phyloP scores from a whole-genome alignment of 1,140 invertebrate genomes.

The Hypothenemus hampei region DNA sequence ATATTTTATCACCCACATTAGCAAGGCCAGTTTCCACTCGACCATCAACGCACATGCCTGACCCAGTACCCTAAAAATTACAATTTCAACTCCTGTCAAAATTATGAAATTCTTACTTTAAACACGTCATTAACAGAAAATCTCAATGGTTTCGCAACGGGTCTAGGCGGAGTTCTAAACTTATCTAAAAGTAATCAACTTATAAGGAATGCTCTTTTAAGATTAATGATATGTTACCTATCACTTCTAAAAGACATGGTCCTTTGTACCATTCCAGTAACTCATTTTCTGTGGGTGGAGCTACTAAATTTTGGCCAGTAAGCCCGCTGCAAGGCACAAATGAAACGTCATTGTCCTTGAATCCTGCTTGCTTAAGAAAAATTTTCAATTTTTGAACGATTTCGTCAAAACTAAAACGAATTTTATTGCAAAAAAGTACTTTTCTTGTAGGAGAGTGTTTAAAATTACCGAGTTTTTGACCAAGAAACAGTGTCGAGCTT shows the following conservation, averaged over 20 bases:
- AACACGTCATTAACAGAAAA: conserved; percentile 92
- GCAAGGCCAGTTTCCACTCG: conserved; percentile 88
- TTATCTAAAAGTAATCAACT: conserved; percentile 53
- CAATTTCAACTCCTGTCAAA: not conserved
- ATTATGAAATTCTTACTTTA: conserved; percentile 52
- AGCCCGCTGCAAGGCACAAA: conserved; percentile 96
- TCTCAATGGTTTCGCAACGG: conserved; percentile 86
- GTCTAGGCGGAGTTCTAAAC: conserved; percentile 77
- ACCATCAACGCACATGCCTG: conserved; percentile 83
- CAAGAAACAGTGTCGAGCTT: conserved; percentile 80
- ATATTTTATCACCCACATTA: conserved; percentile 77
- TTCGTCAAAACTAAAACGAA: conserved; percentile 61
- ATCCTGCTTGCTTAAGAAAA: conserved; percentile 96
- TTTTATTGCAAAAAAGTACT: not conserved
- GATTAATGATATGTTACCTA: conserved; percentile 53
- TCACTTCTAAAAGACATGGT: conserved; percentile 74
- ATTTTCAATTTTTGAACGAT: conserved; percentile 76
- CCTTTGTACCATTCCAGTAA: conserved; percentile 83
- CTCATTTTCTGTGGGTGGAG: conserved; percentile 59
- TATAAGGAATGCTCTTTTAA: conserved; percentile 6
- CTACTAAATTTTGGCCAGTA: conserved; percentile 85
- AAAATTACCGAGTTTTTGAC: conserved; percentile 59
- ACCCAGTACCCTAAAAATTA: conserved; percentile 65
- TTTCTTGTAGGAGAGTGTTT: too few species aligned
- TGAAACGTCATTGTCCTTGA: conserved; percentile 78